Evolutionary conservation across 2,888 invertebrate species (phyloP).

Genomic region (Phragmatobia fuliginosa): DNA sequence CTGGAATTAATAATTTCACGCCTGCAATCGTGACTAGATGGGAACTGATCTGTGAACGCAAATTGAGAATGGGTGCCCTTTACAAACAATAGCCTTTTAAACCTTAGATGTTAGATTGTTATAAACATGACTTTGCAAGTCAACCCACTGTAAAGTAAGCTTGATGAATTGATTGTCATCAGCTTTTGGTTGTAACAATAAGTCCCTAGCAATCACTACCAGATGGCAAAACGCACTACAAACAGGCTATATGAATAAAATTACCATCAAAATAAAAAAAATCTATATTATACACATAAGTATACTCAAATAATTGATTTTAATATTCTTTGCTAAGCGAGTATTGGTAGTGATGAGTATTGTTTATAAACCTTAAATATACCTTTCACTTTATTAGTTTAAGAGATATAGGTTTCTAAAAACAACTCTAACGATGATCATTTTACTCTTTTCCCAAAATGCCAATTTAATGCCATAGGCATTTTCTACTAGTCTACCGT

Average conservation of each 20-base stretch:
- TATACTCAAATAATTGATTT: too few relatives aligned
- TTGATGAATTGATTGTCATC: not conserved
- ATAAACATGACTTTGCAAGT: constrained; percentile 7
- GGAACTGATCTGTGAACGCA: constrained; percentile 38
- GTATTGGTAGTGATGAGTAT: too few relatives aligned
- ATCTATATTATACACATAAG: too few relatives aligned
- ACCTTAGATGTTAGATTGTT: constrained; percentile 23
- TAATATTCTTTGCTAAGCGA: too few relatives aligned
- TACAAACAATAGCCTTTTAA: constrained; percentile 39
- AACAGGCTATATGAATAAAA: not conserved
- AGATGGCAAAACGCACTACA: not conserved
- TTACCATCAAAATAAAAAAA: too few relatives aligned
- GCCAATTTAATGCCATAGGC: too few relatives aligned
- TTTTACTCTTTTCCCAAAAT: too few relatives aligned
- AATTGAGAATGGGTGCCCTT: constrained; percentile 44
- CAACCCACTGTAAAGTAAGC: not conserved
- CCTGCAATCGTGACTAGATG: constrained; percentile 38
- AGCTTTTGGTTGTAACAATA: not conserved
- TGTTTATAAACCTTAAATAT: too few relatives aligned
- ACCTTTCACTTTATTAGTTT: too few relatives aligned
- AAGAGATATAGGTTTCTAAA: too few relatives aligned
- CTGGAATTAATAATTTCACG: constrained; percentile 16
- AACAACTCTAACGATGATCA: too few relatives aligned
- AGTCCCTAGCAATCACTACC: not conserved
- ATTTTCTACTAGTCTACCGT: too few relatives aligned